Base-by-base conservation (phyloP, 2,797 vertebrate species). In the Remorina albescens region DNA sequence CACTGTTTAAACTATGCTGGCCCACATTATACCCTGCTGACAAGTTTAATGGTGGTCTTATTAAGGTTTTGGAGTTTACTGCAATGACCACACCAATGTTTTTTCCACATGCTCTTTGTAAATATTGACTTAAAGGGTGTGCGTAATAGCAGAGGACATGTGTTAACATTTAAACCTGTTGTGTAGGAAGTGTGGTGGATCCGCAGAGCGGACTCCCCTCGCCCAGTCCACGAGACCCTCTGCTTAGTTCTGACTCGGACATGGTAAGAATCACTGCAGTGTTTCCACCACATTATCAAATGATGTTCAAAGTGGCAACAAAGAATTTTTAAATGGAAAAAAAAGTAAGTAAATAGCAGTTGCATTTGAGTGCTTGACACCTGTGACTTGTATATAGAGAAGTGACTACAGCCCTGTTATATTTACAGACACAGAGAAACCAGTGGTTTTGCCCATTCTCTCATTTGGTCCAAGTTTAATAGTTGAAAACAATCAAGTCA, bases 241-340 rank as follows among this genome's bases (percentile, higher is more conserved):
- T 76, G 34, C 78, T 88, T 74, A 50, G 50, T 62, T 88, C 89
- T 34, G 84, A 85, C 60, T 86, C 82, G 1, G 86, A 88, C 80
- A 94, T 94, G 93, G 93, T 94, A 82, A 90, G 86, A 56, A 15
- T 30, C 7, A 46, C 21, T n/a, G 51, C 6, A 15, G 2, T 32
- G 19, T 53, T 72, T 70, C n/a, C 71, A 6, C 19, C 64, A 0
- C 26, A 26, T 18, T 1, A 0, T 23, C 3, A 41, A 39, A 18
- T 42, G 2, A 32, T 30, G 30, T 64, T 42, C 25, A 26, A 34
- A 36, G 19, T 21, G 8, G 11, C 16, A 23, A 5, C 11, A 25
- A 32, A 11, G 21, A 42, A 19, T 66, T 41, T n/a, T n/a, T n/a
- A n/a, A n/a, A n/a, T n/a, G n/a, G n/a, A 15, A 10, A 51, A 25